phyloP scores from a whole-genome alignment of 2,888 invertebrate species.

The Tetheella fluctuosa region DNA sequence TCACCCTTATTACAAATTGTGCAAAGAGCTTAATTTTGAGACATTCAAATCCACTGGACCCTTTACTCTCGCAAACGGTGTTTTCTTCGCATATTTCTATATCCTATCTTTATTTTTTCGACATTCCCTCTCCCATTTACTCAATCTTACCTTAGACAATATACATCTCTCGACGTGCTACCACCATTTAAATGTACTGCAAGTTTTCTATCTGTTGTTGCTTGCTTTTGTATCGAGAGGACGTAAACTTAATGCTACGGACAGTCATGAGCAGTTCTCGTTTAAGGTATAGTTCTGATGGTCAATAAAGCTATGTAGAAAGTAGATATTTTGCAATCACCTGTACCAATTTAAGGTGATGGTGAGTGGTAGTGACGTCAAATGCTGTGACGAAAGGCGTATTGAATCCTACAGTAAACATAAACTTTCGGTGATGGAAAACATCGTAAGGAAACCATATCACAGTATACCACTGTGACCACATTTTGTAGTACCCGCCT shows the following conservation, averaged over 20 bases:
- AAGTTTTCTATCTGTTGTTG: background rate
- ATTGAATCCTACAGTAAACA: too few relatives aligned
- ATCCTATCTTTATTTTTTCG: conserved; percentile 4
- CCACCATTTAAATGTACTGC: background rate
- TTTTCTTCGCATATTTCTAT: conserved; percentile 2
- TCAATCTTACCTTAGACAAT: background rate
- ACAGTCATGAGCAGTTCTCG: background rate
- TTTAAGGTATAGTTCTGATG: background rate
- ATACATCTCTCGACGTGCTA: background rate
- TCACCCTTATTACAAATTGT: background rate
- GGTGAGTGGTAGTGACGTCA: too few relatives aligned
- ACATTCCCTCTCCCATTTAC: conserved; percentile 2
- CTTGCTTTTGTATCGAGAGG: background rate
- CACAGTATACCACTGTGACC: too few relatives aligned
- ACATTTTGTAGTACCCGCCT: too few relatives aligned
- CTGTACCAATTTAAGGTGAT: too few relatives aligned
- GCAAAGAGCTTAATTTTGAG: background rate
- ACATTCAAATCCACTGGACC: background rate
- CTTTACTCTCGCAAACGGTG: background rate
- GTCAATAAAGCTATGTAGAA: too few relatives aligned
- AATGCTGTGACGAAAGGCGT: too few relatives aligned
- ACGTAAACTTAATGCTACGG: background rate
- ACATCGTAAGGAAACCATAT: too few relatives aligned
- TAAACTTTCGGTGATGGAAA: too few relatives aligned
- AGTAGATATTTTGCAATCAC: too few relatives aligned